Evolutionary conservation across 2,113 vertebrate genomes (phyloP).

Genomic region (Puffinus mauretanicus): DNA sequence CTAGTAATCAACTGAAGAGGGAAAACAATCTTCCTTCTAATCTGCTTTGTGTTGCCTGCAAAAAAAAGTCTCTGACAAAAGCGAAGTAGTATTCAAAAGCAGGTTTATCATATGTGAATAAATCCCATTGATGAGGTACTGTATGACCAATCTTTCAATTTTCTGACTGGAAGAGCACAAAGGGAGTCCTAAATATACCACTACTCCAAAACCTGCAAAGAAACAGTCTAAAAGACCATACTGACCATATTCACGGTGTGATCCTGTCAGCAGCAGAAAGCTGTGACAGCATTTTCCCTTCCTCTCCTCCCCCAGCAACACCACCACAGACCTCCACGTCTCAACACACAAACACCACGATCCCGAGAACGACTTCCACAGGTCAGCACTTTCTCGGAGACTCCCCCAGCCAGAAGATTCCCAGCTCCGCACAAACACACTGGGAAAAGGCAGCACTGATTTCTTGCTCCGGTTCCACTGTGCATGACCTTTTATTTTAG

Average conservation of each 20-base stretch:
- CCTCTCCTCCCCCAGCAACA: neutral
- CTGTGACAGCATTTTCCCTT: neutral
- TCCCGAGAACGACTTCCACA: neutral
- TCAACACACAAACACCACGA: neutral
- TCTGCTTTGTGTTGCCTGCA: neutral
- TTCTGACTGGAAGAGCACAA: neutral
- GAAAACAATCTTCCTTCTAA: neutral
- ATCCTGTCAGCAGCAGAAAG: neutral
- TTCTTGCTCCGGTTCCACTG: neutral
- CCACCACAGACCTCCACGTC: neutral
- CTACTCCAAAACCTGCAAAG: neutral
- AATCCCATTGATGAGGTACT: neutral
- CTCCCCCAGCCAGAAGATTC: neutral
- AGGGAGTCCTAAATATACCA: neutral
- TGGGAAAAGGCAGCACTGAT: neutral
- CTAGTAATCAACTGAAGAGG: neutral
- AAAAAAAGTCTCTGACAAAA: neutral
- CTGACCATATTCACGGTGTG: fast-evolving
- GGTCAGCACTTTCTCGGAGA: neutral
- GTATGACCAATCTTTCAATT: neutral
- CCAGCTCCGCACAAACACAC: neutral
- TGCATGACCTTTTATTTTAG: neutral
- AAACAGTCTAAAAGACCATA: neutral
- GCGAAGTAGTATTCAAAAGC: neutral
- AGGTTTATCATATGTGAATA: neutral